These are phyloP conservation scores for Pyrgilauda ruficollis DNA, from an alignment of 2,113 vertebrate genomes.

Conservation along the genomic window DNA sequence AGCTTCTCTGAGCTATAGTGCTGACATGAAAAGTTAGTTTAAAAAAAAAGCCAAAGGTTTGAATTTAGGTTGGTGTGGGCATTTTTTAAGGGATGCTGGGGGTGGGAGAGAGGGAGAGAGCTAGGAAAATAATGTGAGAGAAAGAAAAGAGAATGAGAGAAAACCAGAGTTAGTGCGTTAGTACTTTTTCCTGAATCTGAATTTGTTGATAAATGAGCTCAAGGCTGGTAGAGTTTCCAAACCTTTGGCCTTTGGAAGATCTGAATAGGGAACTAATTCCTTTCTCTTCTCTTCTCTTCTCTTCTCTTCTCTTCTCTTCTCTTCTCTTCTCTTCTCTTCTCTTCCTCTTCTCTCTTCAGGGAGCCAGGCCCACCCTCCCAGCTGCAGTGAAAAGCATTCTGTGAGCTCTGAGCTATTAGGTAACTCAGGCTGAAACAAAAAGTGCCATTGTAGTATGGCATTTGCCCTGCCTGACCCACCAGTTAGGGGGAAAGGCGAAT, in stretches of 20 bases:
- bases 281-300: not conserved
- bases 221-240: not conserved
- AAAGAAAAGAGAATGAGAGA: not conserved
- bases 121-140: not conserved
- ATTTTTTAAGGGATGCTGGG: not conserved
- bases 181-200: not conserved
- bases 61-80: not conserved
- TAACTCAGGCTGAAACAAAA: constrained; percentile 47
- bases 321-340: too few species aligned
- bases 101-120: fast-evolving
- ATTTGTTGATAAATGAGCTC: not conserved
- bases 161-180: not conserved
- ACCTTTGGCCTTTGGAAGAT: not conserved
- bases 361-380: not conserved
- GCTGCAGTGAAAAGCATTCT: not conserved
- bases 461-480: constrained; percentile 37
- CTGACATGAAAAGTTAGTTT: not conserved
- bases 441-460: constrained; percentile 41
- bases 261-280: not conserved
- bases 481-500: not conserved
- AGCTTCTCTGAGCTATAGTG: not conserved
- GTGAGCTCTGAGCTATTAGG: constrained; percentile 33
- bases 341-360: not conserved
- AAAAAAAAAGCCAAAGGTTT: not conserved
- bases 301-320: fast-evolving